phyloP scores from a whole-genome alignment of 1,140 invertebrate species.

The Cherax destructor region DNA sequence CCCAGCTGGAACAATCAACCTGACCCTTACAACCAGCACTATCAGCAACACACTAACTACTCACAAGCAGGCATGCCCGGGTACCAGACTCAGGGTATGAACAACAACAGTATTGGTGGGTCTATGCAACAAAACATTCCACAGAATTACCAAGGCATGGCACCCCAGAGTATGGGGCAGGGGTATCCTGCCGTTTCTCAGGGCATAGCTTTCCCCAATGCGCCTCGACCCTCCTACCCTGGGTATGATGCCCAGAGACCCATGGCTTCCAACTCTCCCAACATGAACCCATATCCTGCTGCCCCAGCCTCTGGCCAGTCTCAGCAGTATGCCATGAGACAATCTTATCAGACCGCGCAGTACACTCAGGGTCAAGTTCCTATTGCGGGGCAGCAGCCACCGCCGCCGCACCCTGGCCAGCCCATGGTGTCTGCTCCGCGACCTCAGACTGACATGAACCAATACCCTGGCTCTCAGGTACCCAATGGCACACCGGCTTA shows the following conservation, averaged over 20 bases:
- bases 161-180: slow-evolving; percentile 61
- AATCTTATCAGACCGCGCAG: slow-evolving; percentile 48
- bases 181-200: slow-evolving; percentile 67
- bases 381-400: slow-evolving; percentile 50
- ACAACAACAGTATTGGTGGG: slow-evolving; percentile 31
- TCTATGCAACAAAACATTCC: slow-evolving; percentile 70
- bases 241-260: slow-evolving; percentile 69
- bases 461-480: slow-evolving; percentile 63
- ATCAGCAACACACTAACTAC: slow-evolving; percentile 51
- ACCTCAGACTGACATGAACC: slow-evolving; percentile 61
- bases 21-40: slow-evolving; percentile 54
- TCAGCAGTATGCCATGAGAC: slow-evolving; percentile 63
- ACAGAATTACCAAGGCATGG: slow-evolving; percentile 69
- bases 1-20: slow-evolving; percentile 35
- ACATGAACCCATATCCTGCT: slow-evolving; percentile 52
- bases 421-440: slow-evolving; percentile 35
- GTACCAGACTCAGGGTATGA: slow-evolving; percentile 50
- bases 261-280: slow-evolving; percentile 66
- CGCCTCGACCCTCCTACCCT: slow-evolving; percentile 67
- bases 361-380: slow-evolving; percentile 70
- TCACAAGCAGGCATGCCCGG: slow-evolving; percentile 36
- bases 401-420: slow-evolving; percentile 37
- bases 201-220: slow-evolving; percentile 51
- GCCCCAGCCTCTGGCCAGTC: slow-evolving; percentile 48
- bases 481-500: slow-evolving; percentile 70